Evolutionary conservation across 1,140 invertebrate species (phyloP), one percentile per base, ranked within the genome.

Genomic region (Drosophila teissieri): DNA sequence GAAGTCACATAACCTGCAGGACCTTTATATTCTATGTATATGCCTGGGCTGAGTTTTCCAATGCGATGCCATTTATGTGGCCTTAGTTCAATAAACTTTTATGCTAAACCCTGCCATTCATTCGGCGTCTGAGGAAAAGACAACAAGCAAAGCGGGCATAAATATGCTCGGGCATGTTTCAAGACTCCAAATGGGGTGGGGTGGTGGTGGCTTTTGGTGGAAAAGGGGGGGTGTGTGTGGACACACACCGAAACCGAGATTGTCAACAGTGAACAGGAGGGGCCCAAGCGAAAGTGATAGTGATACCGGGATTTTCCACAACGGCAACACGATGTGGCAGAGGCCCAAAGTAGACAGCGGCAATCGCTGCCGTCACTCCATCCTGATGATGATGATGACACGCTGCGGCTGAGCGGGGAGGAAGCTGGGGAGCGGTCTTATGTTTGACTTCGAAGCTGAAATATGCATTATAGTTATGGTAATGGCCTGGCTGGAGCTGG

Each of bases 401-500:
- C 19, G 19, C 19, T 19, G 19, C 19, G 19, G 19, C 19, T 19
- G 19, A 27, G 1, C 27, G 5, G 27, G 24, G 24, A 6, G 31
- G 31, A 31, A 8, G 31, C 31, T 31, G 31, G 31, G 31, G 31
- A 31, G 31, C 7, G 37, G 53, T 56, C 67, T 69, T 70, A 70
- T 70, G 64, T 70, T 56, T 73, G 69, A 72, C 67, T 67, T 78
- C 83, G 84, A 89, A 89, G 83, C 83, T 88, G 83, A 88, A 88
- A 88, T 88, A 88, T 88, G 83, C 83, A 88, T 88, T 88, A 88
- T 88, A 88, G 84, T 88, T 88, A 88, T 88, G 84, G 84, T 88
- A 88, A 88, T 88, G 84, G 84, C 73, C 46, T 72, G 75, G 55
- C 70, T 81, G 52, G 40, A 45, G 55, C 70, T 81, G 52, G 40